Evolutionary conservation across 2,797 vertebrate genomes (phyloP), one percentile per base, ranked within the genome.

Genomic region (Danionella dracula): DNA sequence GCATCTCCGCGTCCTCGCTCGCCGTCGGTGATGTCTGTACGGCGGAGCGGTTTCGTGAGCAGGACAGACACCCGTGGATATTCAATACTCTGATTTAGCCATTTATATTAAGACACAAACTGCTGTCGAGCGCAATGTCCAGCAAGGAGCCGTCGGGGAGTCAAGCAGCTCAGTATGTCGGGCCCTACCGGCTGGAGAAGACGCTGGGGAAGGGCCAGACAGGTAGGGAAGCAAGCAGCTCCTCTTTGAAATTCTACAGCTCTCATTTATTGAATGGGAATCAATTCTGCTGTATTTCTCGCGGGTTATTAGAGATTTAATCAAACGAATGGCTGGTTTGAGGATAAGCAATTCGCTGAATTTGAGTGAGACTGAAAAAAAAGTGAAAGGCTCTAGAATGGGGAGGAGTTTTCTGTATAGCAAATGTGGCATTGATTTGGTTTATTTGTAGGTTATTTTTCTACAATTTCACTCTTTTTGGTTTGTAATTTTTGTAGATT

Each of bases 121-220:
- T 50, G 71, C 32, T 16, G 21, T 59, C 34, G 62, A 65, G 31
- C 74, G 87, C 69, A 75, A 90, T 93, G 90, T 93, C 92, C 78
- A 86, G 85, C 74, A 90, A 92, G 76, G 91, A 92, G 82, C 77
- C 84, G 74, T 82, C 87, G 12, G 79, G 66, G 76, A 86, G 82
- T 78, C 93, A 89, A 83, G 85, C 90, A 79, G 92, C 82, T 83
- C 94, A 96, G 77, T 94, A 93, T 53, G 94, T 96, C 81, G 94
- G 94, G 81, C 94, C 93, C 67, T 96, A 94, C 83, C 89, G 92
- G 49, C 87, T 96, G 88, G 94, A 95, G 85, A 95, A 94, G 84
- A 96, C 94, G 17, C 91, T 96, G 50, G 94, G 94, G 72, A 95
- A 96, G 82, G 94, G 94, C 50, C 94, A 96, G 86, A 96, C 94